Percentiles rank a stretch among this genome's conserved stretches.
These are phyloP conservation scores for Camptogramma bilineatum DNA, from an alignment of 2,888 invertebrate genomes.

Conservation along the genomic window DNA sequence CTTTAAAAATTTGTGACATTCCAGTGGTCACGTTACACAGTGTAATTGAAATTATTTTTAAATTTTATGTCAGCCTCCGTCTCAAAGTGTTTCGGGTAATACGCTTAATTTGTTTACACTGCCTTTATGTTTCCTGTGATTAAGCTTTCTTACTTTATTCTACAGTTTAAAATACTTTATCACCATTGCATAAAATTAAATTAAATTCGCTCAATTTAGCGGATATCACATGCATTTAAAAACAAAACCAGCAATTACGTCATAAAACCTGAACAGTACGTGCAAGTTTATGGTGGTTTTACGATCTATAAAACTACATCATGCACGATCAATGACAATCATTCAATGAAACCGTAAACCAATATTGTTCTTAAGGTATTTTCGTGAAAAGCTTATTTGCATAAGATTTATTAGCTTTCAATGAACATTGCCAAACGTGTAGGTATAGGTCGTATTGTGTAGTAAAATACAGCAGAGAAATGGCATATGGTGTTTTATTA, in stretches of 20 bases:
- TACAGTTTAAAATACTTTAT: slow-evolving; percentile 17
- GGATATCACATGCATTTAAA: slow-evolving; percentile 47
- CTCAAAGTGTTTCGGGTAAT: slow-evolving; percentile 15
- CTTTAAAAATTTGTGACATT: not conserved
- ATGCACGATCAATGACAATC: slow-evolving; percentile 62
- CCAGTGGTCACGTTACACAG: not conserved
- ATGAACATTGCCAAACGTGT: slow-evolving; percentile 26
- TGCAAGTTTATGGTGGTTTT: slow-evolving; percentile 55
- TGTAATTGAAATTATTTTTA: not conserved
- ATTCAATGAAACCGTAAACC: slow-evolving; percentile 52
- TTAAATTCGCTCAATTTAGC: slow-evolving; percentile 35
- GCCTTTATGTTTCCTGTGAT: slow-evolving; percentile 16
- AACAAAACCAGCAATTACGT: slow-evolving; percentile 53
- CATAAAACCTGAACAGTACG: slow-evolving; percentile 50
- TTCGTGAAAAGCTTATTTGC: slow-evolving; percentile 44
- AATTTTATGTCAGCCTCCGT: not conserved
- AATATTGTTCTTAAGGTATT: slow-evolving; percentile 47
- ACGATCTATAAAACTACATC: slow-evolving; percentile 57
- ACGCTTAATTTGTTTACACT: slow-evolving; percentile 11
- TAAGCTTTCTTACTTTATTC: slow-evolving; percentile 18
- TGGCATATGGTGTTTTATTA: not conserved
- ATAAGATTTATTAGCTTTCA: slow-evolving; percentile 33
- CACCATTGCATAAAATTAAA: slow-evolving; percentile 5
- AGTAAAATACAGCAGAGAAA: not conserved
- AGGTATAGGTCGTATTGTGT: not conserved